phyloP scores from a whole-genome alignment of 2,113 vertebrate genomes.

The Rattus norvegicus region GRCr8 NC_086028.1:81973001-81973500 shows the following conservation, averaged over 20 bases:
- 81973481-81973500: conserved; percentile 1
- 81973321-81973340: not conserved
- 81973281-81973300: not conserved
- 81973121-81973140: not conserved
- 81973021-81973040: not conserved
- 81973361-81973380: not conserved
- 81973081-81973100: not conserved
- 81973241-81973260: not conserved
- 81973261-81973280: not conserved
- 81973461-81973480: not conserved
- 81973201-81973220: not conserved
- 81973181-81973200: not conserved
- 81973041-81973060: not conserved
- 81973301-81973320: not conserved
- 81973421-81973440: not conserved
- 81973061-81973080: conserved; percentile 7
- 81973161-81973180: not conserved
- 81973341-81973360: not conserved
- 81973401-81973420: not conserved
- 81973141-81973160: not conserved
- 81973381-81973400: not conserved
- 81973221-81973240: not conserved
- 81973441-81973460: not conserved
- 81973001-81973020: not conserved
- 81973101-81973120: not conserved